Evolutionary conservation across 92 coral and sea anemone species (phyloP).

Genomic region (Heteractis magnifica): DNA sequence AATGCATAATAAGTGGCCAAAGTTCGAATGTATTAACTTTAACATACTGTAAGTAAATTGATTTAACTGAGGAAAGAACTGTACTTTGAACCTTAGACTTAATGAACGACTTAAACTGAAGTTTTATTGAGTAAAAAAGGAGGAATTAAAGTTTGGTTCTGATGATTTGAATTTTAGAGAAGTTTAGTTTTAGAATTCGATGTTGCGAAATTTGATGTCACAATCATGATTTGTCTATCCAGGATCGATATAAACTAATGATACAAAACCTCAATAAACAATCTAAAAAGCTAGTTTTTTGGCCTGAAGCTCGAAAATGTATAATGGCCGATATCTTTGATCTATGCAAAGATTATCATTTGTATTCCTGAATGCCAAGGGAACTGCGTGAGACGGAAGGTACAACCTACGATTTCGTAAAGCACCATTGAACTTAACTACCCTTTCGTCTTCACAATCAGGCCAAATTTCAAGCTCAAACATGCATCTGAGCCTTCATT

Average conservation of each 20-base stretch:
- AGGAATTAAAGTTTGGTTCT: not conserved
- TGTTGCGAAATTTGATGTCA: constrained; percentile 6
- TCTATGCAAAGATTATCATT: not conserved
- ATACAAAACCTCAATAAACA: not conserved
- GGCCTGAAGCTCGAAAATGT: not conserved
- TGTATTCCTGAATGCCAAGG: not conserved
- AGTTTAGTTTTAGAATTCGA: not conserved
- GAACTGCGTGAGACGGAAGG: constrained; percentile 1
- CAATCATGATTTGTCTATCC: not conserved
- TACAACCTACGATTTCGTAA: not conserved
- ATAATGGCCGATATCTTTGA: not conserved
- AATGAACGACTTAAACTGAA: not conserved
- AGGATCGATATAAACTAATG: not conserved
- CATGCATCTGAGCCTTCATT: not conserved
- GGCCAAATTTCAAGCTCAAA: not conserved
- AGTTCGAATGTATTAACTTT: not conserved
- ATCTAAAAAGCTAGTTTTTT: not conserved
- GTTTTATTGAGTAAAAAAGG: not conserved
- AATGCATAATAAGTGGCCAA: not conserved
- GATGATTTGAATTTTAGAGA: not conserved
- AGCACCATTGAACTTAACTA: not conserved
- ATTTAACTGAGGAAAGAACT: not conserved
- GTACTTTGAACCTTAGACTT: not conserved
- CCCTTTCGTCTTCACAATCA: not conserved
- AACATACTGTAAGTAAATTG: not conserved